Percentiles rank a stretch among this genome's conserved stretches.
Conservation (phyloP, 2,113 vertebrate genomes). For the Heterocephalus glaber region DNA sequence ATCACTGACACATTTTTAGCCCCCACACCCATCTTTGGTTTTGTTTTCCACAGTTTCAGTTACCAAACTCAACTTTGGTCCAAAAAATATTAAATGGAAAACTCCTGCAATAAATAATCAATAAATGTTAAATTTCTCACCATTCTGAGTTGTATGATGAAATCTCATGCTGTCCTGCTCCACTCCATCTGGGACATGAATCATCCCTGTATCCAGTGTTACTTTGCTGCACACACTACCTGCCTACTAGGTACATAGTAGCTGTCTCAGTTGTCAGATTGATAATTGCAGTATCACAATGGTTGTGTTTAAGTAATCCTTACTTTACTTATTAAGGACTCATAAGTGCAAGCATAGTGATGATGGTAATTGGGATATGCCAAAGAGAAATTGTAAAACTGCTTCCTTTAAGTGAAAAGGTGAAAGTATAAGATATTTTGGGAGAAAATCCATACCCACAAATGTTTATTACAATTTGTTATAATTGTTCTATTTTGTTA, state of each 20-base stretch:
- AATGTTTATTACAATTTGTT: not conserved
- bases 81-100: not conserved
- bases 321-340: not conserved
- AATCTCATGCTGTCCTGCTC: not conserved
- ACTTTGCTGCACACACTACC: not conserved
- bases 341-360: not conserved
- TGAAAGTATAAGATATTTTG: not conserved
- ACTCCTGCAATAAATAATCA: not conserved
- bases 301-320: not conserved
- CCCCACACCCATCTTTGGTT: not conserved
- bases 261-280: not conserved
- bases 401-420: not conserved
- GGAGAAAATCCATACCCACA: not conserved
- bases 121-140: not conserved
- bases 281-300: not conserved
- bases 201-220: not conserved
- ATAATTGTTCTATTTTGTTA: not conserved
- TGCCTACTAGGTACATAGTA: not conserved
- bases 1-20: not conserved
- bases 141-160: not conserved
- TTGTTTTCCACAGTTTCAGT: not conserved
- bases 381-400: not conserved
- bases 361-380: not conserved
- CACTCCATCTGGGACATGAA: not conserved
- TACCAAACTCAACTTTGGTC: not conserved